Base-by-base conservation (phyloP, 92 coral and sea anemone genomes). In the Scolanthus callimorphus region DNA sequence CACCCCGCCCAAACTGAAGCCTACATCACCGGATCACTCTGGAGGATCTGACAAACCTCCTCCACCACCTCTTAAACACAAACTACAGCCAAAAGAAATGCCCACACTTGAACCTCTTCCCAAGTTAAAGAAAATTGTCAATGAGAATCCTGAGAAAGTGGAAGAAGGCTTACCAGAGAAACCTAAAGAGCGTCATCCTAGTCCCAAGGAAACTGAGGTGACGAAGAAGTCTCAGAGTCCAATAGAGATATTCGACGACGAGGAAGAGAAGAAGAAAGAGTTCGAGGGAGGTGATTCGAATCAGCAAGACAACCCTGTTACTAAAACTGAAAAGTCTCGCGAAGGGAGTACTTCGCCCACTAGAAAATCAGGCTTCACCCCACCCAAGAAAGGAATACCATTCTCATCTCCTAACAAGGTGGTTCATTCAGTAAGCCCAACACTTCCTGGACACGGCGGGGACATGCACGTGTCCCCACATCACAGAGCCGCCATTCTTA, bases 401-500 rank as follows among this genome's bases (percentile, higher is more conserved):
- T 82, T 55, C 61, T 55, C 79, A 10, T 51, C 74, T 27, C 17
- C 79, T 23, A 87, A 79, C 58, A 94, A 78, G 57, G 73, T 80
- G 9, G 90, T 84, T 44, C 82, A 90, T 25, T 63, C 96, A 23
- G 99, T 94, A 10, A 77, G 88, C 55, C 99, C 99, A 17, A 85
- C 95, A 11, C 62, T 91, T 13, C 91, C 85, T 21, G 67, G 71
- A 28, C 59, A 64, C 47, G 74, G 77, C 19, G 81, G 76, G 52
- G 99, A 94, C 19, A 56, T 89, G 24, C 85, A 81, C 82, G 70
- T 85, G 85, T 67, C 85, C 39, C 91, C 87, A 8, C 78, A 79
- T 60, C 96, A 88, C 63, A 73, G 87, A 52, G 97, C 96, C 28
- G 96, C 96, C 24, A 88, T 88, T 22, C 82, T 88, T 39, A 78